phyloP scores from a whole-genome alignment of 2,113 vertebrate genomes.

The Gymnocephalus cernua region DNA sequence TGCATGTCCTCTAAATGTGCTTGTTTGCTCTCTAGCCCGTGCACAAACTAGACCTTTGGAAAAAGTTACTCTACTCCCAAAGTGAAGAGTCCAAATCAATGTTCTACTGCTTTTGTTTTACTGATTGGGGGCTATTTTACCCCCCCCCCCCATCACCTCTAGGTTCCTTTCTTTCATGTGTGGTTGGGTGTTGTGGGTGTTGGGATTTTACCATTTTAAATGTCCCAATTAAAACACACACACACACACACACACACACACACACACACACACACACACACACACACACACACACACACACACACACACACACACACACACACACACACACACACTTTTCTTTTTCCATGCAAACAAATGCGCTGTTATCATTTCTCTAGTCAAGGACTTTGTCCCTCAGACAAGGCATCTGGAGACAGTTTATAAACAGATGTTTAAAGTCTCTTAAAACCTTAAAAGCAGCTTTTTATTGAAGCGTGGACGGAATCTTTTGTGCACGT shows the following conservation, averaged over 20 bases:
- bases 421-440: slow-evolving; percentile 60
- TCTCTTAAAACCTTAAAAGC: slow-evolving; percentile 41
- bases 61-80: slow-evolving; percentile 49
- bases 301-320: too few relatives aligned
- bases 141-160: background rate
- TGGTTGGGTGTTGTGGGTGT: background rate
- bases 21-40: background rate
- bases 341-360: slow-evolving; percentile 44
- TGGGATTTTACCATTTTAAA: slow-evolving; percentile 12
- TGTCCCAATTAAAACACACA: slow-evolving; percentile 10
- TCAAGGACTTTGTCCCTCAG: slow-evolving; percentile 45
- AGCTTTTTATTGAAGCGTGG: slow-evolving; percentile 49
- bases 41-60: slow-evolving; percentile 35
- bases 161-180: slow-evolving; percentile 25
- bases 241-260: slow-evolving; percentile 9
- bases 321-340: background rate
- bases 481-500: slow-evolving; percentile 22
- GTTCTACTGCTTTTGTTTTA: slow-evolving; percentile 55
- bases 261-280: background rate
- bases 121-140: slow-evolving; percentile 24
- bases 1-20: background rate
- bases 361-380: slow-evolving; percentile 8
- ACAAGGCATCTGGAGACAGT: slow-evolving; percentile 36
- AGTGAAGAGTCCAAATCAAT: slow-evolving; percentile 17
- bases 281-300: background rate